Evolutionary conservation across 2,797 vertebrate species (phyloP), one percentile per base, ranked within the genome.

Genomic region (Antennarius maculatus): DNA sequence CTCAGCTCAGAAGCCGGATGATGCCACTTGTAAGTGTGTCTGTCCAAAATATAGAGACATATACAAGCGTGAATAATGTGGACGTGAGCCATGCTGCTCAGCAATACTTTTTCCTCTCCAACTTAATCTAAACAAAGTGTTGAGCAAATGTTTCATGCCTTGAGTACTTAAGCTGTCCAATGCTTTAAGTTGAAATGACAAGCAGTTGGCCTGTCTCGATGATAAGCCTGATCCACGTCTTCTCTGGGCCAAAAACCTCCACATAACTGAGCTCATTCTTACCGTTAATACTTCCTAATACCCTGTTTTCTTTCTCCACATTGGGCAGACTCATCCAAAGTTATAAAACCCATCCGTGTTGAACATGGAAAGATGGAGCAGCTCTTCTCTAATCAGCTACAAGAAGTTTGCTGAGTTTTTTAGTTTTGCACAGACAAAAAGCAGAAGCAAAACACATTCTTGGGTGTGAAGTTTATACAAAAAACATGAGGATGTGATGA

Each of bases 171-270:
- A 84, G 69, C 57, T 46, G 51, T 63, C 64, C 66, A 11, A 34
- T 1, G 54, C 78, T 77, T 81, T 83, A 86, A 89, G 71, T 81
- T 58, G 62, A 76, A 76, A 61, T 12, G 88, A 90, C 83, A 86
- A 72, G 87, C 76, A 62, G 65, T 89, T 86, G 87, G 82, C 85
- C 76, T 55, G 60, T 75, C 71, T 76, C 57, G 42, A 7, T 59
- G 81, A 87, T 86, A 85, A 86, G 83, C 66, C 71, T 55, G 72
- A 85, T 77, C 81, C 80, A 72, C 42, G 55, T 81, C 66, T 79
- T 66, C 34, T 66, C 79, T 73, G 49, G 50, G 81, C 79, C 83
- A 65, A 79, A 68, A 77, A 54, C 13, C 61, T 48, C 23, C 54
- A 60, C 45, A 66, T 49, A 70, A 71, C 71, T 74, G 73, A 83